Percentiles rank a stretch among this genome's conserved stretches.
These are phyloP conservation scores for Platalea minor DNA, from an alignment of 2,797 vertebrate species.

Conservation along the genomic window DNA sequence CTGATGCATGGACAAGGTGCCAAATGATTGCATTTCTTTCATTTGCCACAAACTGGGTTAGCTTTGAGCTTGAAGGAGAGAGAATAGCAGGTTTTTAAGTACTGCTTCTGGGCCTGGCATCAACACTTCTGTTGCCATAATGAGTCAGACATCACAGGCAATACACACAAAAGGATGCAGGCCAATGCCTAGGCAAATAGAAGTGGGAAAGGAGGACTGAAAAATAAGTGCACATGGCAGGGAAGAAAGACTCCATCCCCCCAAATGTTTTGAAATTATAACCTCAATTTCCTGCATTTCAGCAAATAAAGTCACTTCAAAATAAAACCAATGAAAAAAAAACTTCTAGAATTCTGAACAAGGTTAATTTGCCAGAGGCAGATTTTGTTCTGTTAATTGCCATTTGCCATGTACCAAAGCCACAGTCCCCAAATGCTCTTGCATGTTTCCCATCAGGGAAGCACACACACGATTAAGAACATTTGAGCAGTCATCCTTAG, in stretches of 20 bases:
- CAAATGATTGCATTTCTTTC: slow-evolving; percentile 37
- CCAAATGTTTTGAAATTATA: background rate
- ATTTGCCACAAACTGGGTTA: slow-evolving; percentile 51
- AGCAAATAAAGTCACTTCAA: background rate
- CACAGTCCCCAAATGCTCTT: slow-evolving; percentile 28
- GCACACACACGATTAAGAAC: slow-evolving; percentile 7
- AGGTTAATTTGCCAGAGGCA: slow-evolving; percentile 29
- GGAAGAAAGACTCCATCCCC: background rate
- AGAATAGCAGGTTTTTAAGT: slow-evolving; percentile 59
- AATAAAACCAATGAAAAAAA: background rate
- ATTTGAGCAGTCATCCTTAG: slow-evolving; percentile 38
- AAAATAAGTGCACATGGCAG: background rate
- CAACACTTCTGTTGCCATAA: slow-evolving; percentile 40
- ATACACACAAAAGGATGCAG: slow-evolving; percentile 11
- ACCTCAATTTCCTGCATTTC: background rate
- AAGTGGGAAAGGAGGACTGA: background rate
- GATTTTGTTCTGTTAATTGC: slow-evolving; percentile 49
- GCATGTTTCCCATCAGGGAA: slow-evolving; percentile 28
- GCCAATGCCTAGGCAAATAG: slow-evolving; percentile 24
- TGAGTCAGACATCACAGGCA: slow-evolving; percentile 56
- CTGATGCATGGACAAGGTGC: background rate
- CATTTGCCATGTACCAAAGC: slow-evolving; percentile 42
- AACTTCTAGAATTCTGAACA: background rate
- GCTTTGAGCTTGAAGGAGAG: slow-evolving; percentile 50
- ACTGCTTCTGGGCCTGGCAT: slow-evolving; percentile 66